Evolutionary conservation across 2,888 invertebrate species (phyloP).

Genomic region (Scaptomyza polygonia): DNA sequence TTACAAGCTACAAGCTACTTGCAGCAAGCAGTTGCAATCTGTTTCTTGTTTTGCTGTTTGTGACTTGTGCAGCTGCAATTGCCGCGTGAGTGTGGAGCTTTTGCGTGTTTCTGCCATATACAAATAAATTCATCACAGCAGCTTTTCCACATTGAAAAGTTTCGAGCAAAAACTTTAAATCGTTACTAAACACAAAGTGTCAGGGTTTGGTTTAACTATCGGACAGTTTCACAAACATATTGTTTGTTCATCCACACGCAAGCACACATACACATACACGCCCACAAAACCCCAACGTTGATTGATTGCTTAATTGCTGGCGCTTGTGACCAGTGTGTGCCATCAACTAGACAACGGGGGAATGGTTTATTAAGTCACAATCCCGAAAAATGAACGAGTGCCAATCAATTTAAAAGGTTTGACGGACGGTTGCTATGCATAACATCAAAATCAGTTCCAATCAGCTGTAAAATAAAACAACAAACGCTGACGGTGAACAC

Average conservation of each 20-base stretch:
- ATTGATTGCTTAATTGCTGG: constrained; percentile 30
- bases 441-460: constrained; percentile 24
- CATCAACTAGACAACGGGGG: background rate
- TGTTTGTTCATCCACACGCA: background rate
- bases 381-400: background rate
- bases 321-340: background rate
- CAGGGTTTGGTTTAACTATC: constrained; percentile 15
- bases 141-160: background rate
- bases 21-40: constrained; percentile 4
- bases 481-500: constrained; percentile 3
- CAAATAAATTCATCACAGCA: constrained; percentile 33
- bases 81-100: background rate
- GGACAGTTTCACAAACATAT: background rate
- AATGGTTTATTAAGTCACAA: background rate
- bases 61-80: no score
- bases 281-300: constrained; percentile 8
- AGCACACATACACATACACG: background rate
- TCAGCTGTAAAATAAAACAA: constrained; percentile 21
- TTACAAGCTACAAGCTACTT: background rate
- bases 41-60: no score
- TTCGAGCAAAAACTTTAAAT: background rate
- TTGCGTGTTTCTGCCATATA: constrained; percentile 7
- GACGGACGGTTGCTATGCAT: background rate
- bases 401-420: constrained; percentile 9
- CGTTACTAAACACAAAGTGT: background rate